Base-by-base conservation (phyloP, 1,140 invertebrate species). In the Drosophila truncata region DNA sequence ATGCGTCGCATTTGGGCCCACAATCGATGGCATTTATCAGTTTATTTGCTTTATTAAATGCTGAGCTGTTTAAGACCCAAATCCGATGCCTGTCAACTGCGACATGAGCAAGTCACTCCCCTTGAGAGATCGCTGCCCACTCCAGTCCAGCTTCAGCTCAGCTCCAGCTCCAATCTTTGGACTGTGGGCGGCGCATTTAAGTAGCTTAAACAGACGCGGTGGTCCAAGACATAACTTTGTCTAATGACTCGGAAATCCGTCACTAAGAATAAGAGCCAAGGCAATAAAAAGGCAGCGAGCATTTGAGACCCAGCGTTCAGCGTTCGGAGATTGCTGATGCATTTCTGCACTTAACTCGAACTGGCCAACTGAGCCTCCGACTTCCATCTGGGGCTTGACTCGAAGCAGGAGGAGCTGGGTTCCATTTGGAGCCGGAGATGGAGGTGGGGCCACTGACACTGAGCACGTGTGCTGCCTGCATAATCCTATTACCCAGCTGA, bases 161-260 rank as follows among this genome's bases (percentile, higher is more conserved):
- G 47, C 41, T 2, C 29, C 41, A 47, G n/a, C 39, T 54, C 10
- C 16, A 44, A 62, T 78, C 71, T 20, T 14, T n/a, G 35, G n/a
- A 23, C 57, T 46, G 74, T 41, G 66, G 77, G 60, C 85, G 85
- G 85, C 73, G 80, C 85, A 80, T 80, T 91, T 92, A 92, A 92
- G 91, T 91, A 91, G 86, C 91, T 92, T 91, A 87, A 90, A 82
- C 91, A 85, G 55, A 72, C 78, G 78, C 84, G 91, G 91, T 92
- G 91, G 91, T 92, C 91, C 82, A 50, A 54, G 64, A 66, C 84
- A 88, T 92, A 92, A 92, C 87, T 92, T 92, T 92, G 91, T 82
- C 91, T 91, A 92, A 92, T 92, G 86, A 92, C 78, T 92, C 87
- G 91, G 87, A 92, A 92, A 92, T 92, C 91, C 91, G 91, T 92